Evolutionary conservation across 2,797 vertebrate genomes (phyloP).

Genomic region (Cynopterus sphinx): DNA sequence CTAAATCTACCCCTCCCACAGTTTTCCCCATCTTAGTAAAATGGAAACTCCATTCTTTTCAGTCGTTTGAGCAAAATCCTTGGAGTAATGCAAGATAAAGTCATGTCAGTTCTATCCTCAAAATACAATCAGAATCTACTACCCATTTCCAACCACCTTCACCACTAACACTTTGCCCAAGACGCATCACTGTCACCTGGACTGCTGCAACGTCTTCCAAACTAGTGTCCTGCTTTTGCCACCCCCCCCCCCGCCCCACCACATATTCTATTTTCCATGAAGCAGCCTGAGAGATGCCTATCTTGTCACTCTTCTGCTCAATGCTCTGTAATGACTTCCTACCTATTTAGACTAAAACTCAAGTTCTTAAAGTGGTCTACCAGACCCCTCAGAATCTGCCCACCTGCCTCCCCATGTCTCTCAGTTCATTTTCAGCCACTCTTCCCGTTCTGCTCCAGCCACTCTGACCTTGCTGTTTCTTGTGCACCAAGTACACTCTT

Average conservation of each 20-base stretch:
- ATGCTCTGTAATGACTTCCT: not conserved
- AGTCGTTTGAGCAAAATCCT: not conserved
- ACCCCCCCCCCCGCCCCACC: not conserved
- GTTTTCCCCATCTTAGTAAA: not conserved
- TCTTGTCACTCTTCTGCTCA: not conserved
- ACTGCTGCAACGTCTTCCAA: not conserved
- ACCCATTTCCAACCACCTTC: not conserved
- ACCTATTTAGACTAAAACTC: not conserved
- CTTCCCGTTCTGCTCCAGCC: not conserved
- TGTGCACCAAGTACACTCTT: not conserved
- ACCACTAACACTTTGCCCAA: not conserved
- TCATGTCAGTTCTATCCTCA: not conserved
- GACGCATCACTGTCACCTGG: not conserved
- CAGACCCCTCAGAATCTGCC: not conserved
- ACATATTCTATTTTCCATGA: not conserved
- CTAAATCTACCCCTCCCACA: not conserved
- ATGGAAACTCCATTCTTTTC: not conserved
- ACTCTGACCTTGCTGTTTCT: not conserved
- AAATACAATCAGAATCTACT: not conserved
- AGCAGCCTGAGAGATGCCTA: not conserved
- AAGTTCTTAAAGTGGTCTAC: not conserved
- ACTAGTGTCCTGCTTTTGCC: not conserved
- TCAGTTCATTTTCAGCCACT: not conserved
- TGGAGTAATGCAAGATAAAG: not conserved
- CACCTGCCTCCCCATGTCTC: not conserved